Evolutionary conservation across 2,797 vertebrate genomes (phyloP).

Genomic region (Coendou prehensilis): DNA sequence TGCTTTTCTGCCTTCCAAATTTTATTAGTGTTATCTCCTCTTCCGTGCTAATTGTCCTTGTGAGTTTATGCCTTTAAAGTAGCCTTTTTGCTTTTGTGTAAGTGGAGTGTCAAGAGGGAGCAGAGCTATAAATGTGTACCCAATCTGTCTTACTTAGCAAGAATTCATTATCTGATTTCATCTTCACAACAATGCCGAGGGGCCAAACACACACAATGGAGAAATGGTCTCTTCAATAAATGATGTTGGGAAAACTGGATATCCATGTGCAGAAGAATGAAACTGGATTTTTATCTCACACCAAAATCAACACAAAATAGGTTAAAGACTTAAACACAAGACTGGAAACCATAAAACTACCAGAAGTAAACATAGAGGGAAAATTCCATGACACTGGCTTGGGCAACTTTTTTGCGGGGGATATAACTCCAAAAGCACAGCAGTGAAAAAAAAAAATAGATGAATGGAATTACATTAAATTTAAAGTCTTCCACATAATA

Average conservation of each 20-base stretch:
- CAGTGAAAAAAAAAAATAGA: neutral
- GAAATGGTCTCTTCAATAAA: neutral
- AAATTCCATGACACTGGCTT: neutral
- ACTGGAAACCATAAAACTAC: neutral
- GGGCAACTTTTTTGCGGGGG: neutral
- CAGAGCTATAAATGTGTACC: neutral
- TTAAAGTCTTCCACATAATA: neutral
- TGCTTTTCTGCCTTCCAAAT: constrained; percentile 23
- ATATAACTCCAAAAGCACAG: neutral
- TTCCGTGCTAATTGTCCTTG: constrained; percentile 12
- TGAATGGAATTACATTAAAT: neutral
- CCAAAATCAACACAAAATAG: neutral
- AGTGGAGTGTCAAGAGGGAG: constrained; percentile 12
- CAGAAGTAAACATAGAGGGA: neutral
- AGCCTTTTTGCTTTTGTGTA: neutral
- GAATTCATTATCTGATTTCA: constrained; percentile 54
- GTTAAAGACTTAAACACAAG: neutral
- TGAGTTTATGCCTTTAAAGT: constrained; percentile 34
- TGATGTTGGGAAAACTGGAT: neutral
- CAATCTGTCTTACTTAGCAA: constrained; percentile 50
- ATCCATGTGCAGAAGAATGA: neutral
- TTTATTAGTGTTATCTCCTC: neutral
- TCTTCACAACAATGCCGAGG: constrained; percentile 19
- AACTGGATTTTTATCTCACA: neutral
- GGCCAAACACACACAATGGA: neutral